Evolutionary conservation across 2,113 vertebrate genomes (phyloP).

Genomic region (Nothocercus nigrocapillus): DNA sequence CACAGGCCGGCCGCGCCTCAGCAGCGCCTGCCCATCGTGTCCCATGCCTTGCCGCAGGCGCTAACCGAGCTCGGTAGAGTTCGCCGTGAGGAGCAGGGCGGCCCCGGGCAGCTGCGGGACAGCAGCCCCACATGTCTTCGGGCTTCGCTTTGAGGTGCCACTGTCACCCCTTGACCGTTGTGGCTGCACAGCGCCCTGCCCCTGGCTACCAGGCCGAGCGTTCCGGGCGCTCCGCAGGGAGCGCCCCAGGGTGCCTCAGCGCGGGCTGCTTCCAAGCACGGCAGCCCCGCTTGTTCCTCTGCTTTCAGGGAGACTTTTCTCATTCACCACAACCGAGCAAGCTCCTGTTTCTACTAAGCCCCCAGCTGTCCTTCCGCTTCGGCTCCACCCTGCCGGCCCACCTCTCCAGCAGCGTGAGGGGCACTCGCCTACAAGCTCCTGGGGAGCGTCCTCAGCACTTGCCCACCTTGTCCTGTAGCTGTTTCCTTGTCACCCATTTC

Average conservation of each 20-base stretch:
- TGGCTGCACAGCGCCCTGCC: too few relatives aligned
- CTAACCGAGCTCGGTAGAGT: background rate
- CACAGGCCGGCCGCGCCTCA: background rate
- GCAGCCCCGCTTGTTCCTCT: fast-evolving
- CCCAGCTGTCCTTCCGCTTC: background rate
- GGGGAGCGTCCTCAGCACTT: background rate
- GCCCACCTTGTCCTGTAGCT: background rate
- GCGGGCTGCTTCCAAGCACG: background rate
- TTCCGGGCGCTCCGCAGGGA: background rate
- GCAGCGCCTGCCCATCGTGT: background rate
- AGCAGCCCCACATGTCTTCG: background rate
- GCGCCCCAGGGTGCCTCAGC: background rate
- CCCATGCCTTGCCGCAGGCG: background rate
- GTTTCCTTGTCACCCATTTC: background rate
- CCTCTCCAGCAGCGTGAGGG: background rate
- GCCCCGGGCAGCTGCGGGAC: background rate
- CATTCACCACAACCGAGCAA: background rate
- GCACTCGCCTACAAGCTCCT: background rate
- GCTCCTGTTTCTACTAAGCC: background rate
- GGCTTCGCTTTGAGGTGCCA: background rate
- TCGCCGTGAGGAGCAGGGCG: background rate
- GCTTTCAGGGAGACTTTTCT: background rate
- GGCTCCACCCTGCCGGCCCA: background rate
- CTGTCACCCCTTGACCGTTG: background rate
- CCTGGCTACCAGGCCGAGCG: fast-evolving